Evolutionary conservation across 1,140 invertebrate genomes (phyloP), one percentile per base, ranked within the genome.

Genomic region (Campoletis sonorensis): DNA sequence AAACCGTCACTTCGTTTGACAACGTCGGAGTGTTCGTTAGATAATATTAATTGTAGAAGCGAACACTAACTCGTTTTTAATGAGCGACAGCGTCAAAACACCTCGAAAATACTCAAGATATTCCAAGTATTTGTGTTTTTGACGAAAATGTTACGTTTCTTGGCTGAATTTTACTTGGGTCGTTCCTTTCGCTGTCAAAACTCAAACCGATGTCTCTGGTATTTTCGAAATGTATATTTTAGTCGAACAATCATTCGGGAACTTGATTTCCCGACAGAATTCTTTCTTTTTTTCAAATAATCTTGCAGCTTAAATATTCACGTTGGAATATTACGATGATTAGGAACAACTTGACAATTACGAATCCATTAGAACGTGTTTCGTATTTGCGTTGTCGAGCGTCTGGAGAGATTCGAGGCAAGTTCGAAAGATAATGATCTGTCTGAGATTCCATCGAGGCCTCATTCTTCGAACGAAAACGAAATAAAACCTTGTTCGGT

Each of bases 371-470:
- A 40, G 33, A n/a, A n/a, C 40, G 58, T 37, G 27, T 61, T 16
- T 26, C 40, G 26, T 77, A 27, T 3, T 37, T 26, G 23, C 26
- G 8, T 78, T 78, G 61, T 78, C n/a, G 67, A 67, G 40, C n/a
- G 16, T 45, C 45, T 16, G 16, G 26, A 26, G 33, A 64, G 58
- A 61, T n/a, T 23, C 21, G 15, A 4, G 15, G 16, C 2, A 21
- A n/a, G 58, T 21, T n/a, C 58, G 49, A 61, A 7, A 61, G 73
- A 77, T 77, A 61, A 77, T 37, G 40, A 77, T 61, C 26, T 77
- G 5, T 61, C 61, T 13, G 73, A 61, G 51, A 77, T 77, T 61
- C 73, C 51, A 37, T 77, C 51, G 49, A 30, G 72, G 13, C 45
- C n/a, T 16, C 45, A 13, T 51, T 75, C 23, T 70, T 5, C 27